These are phyloP conservation scores for Artemia sp. DNA, from an alignment of 2,888 invertebrate species.

Conservation along the genomic window DNA sequence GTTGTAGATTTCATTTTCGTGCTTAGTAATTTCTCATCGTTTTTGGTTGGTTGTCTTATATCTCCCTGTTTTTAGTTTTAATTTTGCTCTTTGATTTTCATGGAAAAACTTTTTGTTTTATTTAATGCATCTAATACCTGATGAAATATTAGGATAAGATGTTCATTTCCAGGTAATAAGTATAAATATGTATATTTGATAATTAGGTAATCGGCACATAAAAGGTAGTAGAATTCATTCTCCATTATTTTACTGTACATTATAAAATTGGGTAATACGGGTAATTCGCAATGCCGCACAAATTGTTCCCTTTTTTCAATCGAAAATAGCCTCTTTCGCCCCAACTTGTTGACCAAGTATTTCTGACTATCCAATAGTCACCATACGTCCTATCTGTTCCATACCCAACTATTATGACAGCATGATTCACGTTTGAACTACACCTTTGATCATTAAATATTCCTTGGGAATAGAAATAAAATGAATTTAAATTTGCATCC, in stretches of 20 bases:
- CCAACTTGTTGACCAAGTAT: neutral
- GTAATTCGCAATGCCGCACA: conserved; percentile 10
- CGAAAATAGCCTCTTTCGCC: conserved; percentile 6
- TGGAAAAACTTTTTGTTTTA: too few relatives aligned
- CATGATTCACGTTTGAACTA: neutral
- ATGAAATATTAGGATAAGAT: too few relatives aligned
- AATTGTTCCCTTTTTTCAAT: neutral
- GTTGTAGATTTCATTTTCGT: too few relatives aligned
- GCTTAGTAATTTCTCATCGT: too few relatives aligned
- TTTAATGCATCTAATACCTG: too few relatives aligned
- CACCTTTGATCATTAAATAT: neutral
- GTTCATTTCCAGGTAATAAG: too few relatives aligned
- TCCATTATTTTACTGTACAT: neutral
- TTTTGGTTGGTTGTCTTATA: too few relatives aligned
- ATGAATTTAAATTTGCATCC: neutral
- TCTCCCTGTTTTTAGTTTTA: too few relatives aligned
- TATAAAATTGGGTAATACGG: neutral
- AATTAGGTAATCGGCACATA: too few relatives aligned
- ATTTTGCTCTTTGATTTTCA: too few relatives aligned
- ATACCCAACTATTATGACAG: conserved; percentile 16
- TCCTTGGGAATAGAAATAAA: neutral
- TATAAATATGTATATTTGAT: too few relatives aligned
- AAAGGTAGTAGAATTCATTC: too few relatives aligned
- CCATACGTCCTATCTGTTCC: neutral
- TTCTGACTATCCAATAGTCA: conserved; percentile 15